These are phyloP conservation scores for Trissolcus basalis DNA, from an alignment of 1,140 invertebrate genomes.

Conservation along the genomic window DNA sequence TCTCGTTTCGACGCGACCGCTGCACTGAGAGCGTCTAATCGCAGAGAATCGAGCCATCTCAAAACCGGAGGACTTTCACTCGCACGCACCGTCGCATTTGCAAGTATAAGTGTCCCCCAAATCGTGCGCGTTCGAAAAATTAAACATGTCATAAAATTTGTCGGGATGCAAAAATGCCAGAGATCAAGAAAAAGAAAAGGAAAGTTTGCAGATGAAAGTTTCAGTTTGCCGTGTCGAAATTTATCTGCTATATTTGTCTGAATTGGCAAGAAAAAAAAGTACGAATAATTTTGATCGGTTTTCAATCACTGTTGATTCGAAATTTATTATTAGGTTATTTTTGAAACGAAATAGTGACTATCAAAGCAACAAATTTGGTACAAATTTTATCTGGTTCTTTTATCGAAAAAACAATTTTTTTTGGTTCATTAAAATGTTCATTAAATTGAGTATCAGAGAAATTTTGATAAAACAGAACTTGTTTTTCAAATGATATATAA, in stretches of 20 bases:
- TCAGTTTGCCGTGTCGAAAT: background rate
- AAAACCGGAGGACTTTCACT: conserved; percentile 67
- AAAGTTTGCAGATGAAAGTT: conserved; percentile 33
- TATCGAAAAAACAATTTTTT: too few species aligned
- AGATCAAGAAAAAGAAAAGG: conserved; percentile 20
- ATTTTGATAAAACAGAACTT: too few species aligned
- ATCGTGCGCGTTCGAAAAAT: conserved; percentile 9
- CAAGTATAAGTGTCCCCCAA: conserved; percentile 30
- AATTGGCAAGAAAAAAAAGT: too few species aligned
- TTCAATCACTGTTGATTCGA: too few species aligned
- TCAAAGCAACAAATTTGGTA: too few species aligned
- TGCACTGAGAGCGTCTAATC: conserved; percentile 55
- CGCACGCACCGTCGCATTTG: conserved; percentile 46
- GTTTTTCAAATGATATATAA: too few species aligned
- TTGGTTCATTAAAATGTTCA: too few species aligned
- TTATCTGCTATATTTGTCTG: background rate
- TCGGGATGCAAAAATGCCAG: conserved; percentile 2
- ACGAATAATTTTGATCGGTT: too few species aligned
- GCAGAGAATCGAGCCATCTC: conserved; percentile 48
- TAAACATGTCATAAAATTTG: conserved; percentile 12
- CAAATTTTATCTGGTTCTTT: too few species aligned
- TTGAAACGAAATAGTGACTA: too few species aligned
- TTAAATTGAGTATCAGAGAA: too few species aligned
- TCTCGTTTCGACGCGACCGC: conserved; percentile 35
- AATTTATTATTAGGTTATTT: too few species aligned